phyloP scores from a whole-genome alignment of 2,797 vertebrate species.

The Coregonus sp. region DNA sequence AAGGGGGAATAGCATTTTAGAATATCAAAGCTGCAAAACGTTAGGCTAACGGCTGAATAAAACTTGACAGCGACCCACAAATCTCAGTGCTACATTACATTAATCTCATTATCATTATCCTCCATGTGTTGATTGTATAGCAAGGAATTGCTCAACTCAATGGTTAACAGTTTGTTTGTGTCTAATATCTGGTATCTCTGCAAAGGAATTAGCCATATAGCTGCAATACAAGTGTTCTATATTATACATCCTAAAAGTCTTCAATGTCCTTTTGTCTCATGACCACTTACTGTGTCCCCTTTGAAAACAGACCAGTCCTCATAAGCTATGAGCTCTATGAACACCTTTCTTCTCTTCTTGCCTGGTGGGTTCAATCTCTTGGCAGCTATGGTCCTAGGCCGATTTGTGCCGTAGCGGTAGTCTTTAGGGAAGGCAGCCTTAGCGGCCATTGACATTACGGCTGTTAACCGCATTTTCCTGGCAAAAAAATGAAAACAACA shows the following conservation, averaged over 20 bases:
- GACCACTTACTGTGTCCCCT: constrained; percentile 82
- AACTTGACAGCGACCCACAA: not conserved
- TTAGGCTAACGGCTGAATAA: not conserved
- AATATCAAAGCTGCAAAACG: not conserved
- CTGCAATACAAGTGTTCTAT: too few species aligned
- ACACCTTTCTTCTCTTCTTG: constrained; percentile 78
- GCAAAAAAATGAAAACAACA: constrained; percentile 20
- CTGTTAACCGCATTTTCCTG: constrained; percentile 83
- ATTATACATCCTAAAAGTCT: not conserved
- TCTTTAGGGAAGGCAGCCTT: constrained; percentile 70
- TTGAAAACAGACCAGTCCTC: constrained; percentile 85
- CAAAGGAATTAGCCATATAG: not conserved
- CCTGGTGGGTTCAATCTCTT: constrained; percentile 79
- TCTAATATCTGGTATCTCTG: not conserved
- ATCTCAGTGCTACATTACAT: not conserved
- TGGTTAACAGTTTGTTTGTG: not conserved
- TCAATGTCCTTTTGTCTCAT: not conserved
- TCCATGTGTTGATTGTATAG: not conserved
- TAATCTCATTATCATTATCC: not conserved
- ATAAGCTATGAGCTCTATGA: constrained; percentile 79
- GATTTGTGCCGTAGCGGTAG: constrained; percentile 85
- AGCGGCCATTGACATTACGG: constrained; percentile 76
- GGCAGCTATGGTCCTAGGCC: constrained; percentile 79
- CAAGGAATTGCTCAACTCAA: not conserved
- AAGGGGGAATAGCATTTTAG: constrained; percentile 8